Conservation (phyloP, 1,140 invertebrate species). For the Zophobas morio region DNA sequence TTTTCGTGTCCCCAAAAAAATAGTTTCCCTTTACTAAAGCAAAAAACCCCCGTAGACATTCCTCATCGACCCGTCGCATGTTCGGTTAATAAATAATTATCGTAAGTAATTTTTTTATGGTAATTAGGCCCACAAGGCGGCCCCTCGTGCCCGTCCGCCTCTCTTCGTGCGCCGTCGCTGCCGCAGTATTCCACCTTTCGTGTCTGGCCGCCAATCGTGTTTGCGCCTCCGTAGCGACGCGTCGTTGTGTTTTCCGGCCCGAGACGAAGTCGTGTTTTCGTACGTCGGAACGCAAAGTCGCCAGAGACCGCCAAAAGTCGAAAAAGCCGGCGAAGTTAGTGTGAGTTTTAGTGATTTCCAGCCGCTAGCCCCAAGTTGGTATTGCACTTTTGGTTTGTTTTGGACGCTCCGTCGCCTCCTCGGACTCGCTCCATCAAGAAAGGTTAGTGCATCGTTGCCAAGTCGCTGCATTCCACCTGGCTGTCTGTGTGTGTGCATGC, state of each 20-base stretch:
- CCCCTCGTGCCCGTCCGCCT: slow-evolving; percentile 23
- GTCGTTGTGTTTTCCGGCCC: slow-evolving; percentile 13
- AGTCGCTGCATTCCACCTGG: slow-evolving; percentile 12
- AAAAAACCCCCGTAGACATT: background rate
- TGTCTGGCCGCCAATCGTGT: slow-evolving; percentile 38
- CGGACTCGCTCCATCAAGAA: slow-evolving; percentile 28
- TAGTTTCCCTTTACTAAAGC: background rate
- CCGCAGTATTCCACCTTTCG: slow-evolving; percentile 49
- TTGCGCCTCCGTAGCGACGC: slow-evolving; percentile 21
- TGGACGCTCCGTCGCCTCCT: slow-evolving; percentile 28
- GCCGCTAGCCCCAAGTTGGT: background rate
- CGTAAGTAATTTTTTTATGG: slow-evolving; percentile 11
- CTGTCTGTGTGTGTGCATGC: background rate
- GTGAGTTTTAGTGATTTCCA: slow-evolving; percentile 14
- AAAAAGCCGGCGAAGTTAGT: slow-evolving; percentile 9
- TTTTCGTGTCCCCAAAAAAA: background rate
- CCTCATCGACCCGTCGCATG: background rate
- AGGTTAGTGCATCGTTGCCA: slow-evolving; percentile 47
- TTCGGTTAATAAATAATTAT: slow-evolving; percentile 1
- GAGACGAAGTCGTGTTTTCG: slow-evolving; percentile 14
- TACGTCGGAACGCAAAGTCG: background rate
- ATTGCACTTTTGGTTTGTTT: slow-evolving; percentile 36
- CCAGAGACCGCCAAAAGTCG: background rate
- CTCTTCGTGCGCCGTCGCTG: slow-evolving; percentile 33
- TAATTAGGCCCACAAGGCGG: slow-evolving; percentile 37